A percentile compares a stretch with the other conserved stretches of the same genome.
These are phyloP conservation scores for Anseranas semipalmata DNA, from an alignment of 2,113 vertebrate species.

Conservation along the genomic window DNA sequence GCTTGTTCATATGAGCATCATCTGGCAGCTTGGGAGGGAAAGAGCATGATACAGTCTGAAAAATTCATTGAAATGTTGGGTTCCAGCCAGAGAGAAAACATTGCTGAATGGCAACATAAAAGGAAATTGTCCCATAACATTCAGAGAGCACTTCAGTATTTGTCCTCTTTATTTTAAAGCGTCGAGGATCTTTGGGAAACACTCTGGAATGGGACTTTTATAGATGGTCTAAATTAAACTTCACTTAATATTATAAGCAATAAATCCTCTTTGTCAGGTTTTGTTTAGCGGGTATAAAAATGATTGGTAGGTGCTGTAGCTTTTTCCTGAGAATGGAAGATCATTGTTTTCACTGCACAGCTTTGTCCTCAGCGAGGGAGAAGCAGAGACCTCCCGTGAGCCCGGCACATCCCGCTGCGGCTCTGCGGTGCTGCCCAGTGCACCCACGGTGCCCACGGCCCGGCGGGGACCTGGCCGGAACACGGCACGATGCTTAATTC, in stretches of 20 bases:
- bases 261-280: conserved; percentile 66
- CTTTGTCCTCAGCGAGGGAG: neutral
- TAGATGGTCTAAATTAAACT: conserved; percentile 67
- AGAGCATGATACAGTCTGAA: conserved; percentile 49
- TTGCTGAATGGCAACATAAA: conserved; percentile 55
- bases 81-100: conserved; percentile 53
- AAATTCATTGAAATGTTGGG: conserved; percentile 48
- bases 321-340: conserved; percentile 37
- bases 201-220: conserved; percentile 60
- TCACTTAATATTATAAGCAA: conserved; percentile 63
- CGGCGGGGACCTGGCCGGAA: no score
- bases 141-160: conserved; percentile 56
- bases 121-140: conserved; percentile 68
- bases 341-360: neutral
- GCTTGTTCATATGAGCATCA: neutral
- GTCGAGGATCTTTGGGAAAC: conserved; percentile 58
- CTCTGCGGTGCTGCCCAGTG: neutral
- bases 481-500: no score
- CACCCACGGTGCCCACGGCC: no score
- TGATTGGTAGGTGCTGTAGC: conserved; percentile 66
- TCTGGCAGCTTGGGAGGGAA: conserved; percentile 30
- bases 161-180: conserved; percentile 68
- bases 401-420: accelerated
- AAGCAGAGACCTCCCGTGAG: neutral
- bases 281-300: conserved; percentile 67